Evolutionary conservation across 2,888 invertebrate genomes (phyloP), one percentile per base, ranked within the genome.

Genomic region (Caenorhabditis drosophilae): DNA sequence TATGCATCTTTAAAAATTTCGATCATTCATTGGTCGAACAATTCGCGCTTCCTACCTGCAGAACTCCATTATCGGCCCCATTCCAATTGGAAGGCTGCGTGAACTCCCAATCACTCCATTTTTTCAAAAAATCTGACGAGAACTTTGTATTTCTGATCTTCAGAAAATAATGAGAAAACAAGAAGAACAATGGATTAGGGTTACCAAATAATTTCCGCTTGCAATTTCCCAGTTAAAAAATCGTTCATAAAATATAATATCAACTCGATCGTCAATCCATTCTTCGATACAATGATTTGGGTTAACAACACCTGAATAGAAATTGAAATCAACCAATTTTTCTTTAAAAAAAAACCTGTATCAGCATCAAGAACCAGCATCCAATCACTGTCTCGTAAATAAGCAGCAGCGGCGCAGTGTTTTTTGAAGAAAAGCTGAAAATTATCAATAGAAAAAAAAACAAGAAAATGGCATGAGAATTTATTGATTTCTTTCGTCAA

Each of bases 151-250:
- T 77, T 27, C 56, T 53, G 16, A 70, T 70, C 75, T 75, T 47
- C 27, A 68, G 12, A n/a, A 15, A n/a, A 41, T 11, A 23, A n/a
- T 48, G 20, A 48, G 20, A 6, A 2, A 12, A 12, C 12, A 7
- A 22, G 15, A 22, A 9, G 23, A 6, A 16, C 20, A 9, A 35
- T 34, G n/a, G n/a, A 53, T 18, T 3, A 38, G 35, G 44, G 49
- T 54, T 18, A 76, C 82, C 62, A 82, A 52, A 68, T 82, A 82
- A 64, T 82, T 82, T 46, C 82, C 82, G 31, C 74, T 73, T 7
- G 80, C 80, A 34, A 82, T 77, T 67, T 82, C 82, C 79, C 79
- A 82, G 56, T 82, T 82, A 73, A 81, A 82, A 60, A 79, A 81
- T 7, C 82, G 67, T 58, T 82, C 82, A 54, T 82, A 82, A 69